Evolutionary conservation across 2,797 vertebrate species (phyloP).

Genomic region (Sparidentex hasta): DNA sequence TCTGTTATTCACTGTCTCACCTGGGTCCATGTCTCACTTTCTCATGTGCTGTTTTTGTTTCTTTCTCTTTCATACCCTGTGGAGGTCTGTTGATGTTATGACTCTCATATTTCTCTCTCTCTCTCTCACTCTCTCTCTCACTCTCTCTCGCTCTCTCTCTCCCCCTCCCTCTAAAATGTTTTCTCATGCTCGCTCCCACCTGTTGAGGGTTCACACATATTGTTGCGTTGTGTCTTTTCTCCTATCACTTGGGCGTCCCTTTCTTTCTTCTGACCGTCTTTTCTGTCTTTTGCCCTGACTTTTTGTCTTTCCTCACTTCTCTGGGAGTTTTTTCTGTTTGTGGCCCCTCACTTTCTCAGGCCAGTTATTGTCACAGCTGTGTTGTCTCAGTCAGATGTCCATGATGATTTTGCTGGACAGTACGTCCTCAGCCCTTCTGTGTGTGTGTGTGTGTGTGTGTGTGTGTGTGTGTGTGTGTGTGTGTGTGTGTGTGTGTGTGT

Average conservation of each 20-base stretch:
- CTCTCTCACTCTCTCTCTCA: not conserved
- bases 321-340: not conserved
- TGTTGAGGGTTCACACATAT: conserved; percentile 11
- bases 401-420: conserved; percentile 63
- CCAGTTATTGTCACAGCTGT: conserved; percentile 83
- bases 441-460: conserved; percentile 31
- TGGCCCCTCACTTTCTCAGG: conserved; percentile 45
- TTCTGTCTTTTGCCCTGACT: not conserved
- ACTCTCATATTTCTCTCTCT: conserved; percentile 63
- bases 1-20: conserved; percentile 62
- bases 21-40: conserved; percentile 54
- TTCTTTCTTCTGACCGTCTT: not conserved
- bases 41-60: conserved; percentile 36
- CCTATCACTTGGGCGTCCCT: not conserved
- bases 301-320: not conserved
- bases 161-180: no score
- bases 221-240: not conserved
- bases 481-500: conserved; percentile 7
- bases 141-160: not conserved
- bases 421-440: conserved; percentile 37
- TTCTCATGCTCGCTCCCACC: conserved; percentile 40
- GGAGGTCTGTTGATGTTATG: conserved; percentile 69
- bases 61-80: conserved; percentile 37
- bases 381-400: conserved; percentile 70
- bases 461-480: conserved; percentile 35